Evolutionary conservation across 2,113 vertebrate species (phyloP).

Genomic region (Pandion haliaetus): DNA sequence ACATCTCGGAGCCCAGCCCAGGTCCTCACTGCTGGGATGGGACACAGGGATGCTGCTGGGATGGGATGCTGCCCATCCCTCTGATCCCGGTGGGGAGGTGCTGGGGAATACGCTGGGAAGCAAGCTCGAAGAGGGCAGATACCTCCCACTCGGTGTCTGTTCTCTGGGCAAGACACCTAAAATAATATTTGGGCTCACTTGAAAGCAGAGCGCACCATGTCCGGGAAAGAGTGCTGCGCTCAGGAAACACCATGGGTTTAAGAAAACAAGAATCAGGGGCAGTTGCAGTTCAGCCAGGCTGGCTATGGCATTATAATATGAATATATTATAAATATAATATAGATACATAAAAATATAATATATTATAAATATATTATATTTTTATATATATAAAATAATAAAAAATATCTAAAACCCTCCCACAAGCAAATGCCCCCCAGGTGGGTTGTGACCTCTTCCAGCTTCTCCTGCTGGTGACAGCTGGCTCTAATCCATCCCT

Average conservation of each 20-base stretch:
- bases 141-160: neutral
- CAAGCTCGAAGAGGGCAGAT: neutral
- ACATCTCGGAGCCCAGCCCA: neutral
- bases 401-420: neutral
- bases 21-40: neutral
- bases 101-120: neutral
- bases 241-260: neutral
- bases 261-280: neutral
- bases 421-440: neutral
- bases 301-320: neutral
- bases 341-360: neutral
- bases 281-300: neutral
- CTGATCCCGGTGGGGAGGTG: neutral
- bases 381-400: too few relatives aligned
- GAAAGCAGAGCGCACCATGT: fast-evolving
- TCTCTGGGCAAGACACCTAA: neutral
- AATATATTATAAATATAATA: neutral
- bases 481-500: neutral
- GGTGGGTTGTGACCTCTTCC: neutral
- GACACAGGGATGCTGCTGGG: neutral
- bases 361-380: neutral
- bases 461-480: neutral
- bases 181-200: constrained; percentile 29
- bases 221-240: fast-evolving
- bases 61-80: neutral